A percentile compares a stretch with the other conserved stretches of the same genome.
These are phyloP conservation scores for Ylistrum balloti DNA, from an alignment of 1,140 invertebrate species.

Conservation along the genomic window DNA sequence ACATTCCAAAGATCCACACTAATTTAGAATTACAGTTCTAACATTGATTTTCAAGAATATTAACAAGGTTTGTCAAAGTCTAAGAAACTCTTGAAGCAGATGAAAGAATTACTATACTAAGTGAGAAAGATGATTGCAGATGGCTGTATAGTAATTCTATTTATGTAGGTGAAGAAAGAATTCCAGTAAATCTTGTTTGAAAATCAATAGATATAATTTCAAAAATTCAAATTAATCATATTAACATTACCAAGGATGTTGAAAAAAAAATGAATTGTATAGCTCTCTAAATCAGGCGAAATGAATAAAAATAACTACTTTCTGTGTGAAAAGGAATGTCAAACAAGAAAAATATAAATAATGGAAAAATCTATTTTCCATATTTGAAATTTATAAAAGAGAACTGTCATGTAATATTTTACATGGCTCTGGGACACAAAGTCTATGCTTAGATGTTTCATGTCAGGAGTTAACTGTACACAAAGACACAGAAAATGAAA, in stretches of 20 bases:
- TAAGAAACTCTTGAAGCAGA: not conserved
- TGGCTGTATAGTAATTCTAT: not conserved
- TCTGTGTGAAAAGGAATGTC: not conserved
- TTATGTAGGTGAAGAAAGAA: not conserved
- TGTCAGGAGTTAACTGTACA: not conserved
- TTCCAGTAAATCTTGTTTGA: not conserved
- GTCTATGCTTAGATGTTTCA: slow-evolving; percentile 13
- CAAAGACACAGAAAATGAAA: slow-evolving; percentile 15
- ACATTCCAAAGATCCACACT: not conserved
- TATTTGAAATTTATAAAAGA: not conserved
- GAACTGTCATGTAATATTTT: slow-evolving; percentile 8
- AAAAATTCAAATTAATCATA: slow-evolving; percentile 11
- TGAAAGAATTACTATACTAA: not conserved
- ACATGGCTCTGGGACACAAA: not conserved
- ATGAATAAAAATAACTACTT: not conserved
- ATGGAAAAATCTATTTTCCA: not conserved
- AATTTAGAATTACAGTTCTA: not conserved
- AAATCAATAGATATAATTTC: not conserved
- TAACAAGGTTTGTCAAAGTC: not conserved
- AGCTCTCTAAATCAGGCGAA: not conserved
- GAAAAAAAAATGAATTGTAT: not conserved
- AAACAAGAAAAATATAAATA: not conserved
- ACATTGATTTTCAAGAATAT: no score
- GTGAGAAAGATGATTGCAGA: not conserved
- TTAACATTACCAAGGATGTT: not conserved